Evolutionary conservation across 2,113 vertebrate species (phyloP).

Genomic region (Tyto alba): DNA sequence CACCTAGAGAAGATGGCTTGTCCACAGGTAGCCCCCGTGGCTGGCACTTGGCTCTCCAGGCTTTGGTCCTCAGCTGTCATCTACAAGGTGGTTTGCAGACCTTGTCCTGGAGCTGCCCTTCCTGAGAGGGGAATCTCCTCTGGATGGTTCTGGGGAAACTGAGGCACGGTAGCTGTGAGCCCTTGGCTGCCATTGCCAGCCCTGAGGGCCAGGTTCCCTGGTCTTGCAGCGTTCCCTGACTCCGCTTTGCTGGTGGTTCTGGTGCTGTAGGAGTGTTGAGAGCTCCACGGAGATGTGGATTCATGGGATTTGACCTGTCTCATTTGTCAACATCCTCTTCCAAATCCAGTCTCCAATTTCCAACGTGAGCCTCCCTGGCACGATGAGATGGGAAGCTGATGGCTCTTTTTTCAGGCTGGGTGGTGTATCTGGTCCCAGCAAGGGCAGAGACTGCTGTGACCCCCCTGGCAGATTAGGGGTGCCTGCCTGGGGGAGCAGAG

Average conservation of each 20-base stretch:
- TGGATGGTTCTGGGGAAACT: neutral
- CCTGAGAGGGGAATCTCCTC: too few relatives aligned
- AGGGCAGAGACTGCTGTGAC: neutral
- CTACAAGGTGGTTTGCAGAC: neutral
- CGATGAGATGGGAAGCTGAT: neutral
- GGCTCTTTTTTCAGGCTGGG: neutral
- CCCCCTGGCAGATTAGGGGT: fast-evolving
- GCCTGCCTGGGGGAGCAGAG: neutral
- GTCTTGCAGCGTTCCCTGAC: neutral
- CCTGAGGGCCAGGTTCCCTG: neutral
- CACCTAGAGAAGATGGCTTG: neutral
- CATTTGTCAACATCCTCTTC: neutral
- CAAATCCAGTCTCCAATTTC: neutral
- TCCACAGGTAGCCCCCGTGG: fast-evolving
- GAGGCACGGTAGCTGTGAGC: neutral
- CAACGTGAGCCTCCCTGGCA: fast-evolving
- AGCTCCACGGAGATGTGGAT: fast-evolving
- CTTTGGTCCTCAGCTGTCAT: neutral
- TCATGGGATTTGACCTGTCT: neutral
- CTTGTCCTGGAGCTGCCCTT: neutral
- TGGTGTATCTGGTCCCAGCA: neutral
- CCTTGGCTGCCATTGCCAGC: neutral
- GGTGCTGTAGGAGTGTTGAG: fast-evolving
- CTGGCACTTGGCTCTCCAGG: neutral
- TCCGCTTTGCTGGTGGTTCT: too few relatives aligned